phyloP scores from a whole-genome alignment of 2,888 invertebrate genomes.

The Cerastis leucographa region DNA sequence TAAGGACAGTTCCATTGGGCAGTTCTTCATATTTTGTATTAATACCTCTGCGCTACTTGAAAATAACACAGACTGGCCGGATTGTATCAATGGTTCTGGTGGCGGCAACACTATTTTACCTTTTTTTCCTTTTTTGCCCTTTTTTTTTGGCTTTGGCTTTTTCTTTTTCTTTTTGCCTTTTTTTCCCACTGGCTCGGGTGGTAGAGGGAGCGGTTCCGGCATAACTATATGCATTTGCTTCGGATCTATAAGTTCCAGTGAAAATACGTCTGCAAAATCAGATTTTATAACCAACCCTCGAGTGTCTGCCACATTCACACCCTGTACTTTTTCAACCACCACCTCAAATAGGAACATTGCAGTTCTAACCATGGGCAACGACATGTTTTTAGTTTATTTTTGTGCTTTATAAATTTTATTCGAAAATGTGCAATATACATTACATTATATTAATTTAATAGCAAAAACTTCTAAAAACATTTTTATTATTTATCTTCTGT shows the following conservation, averaged over 20 bases:
- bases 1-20: conserved; percentile 81
- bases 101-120: conserved; percentile 77
- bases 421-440: conserved; percentile 32
- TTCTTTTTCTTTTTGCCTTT: conserved; percentile 72
- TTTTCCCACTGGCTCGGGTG: conserved; percentile 83
- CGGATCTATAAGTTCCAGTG: conserved; percentile 86
- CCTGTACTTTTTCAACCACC: conserved; percentile 82
- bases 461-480: conserved; percentile 4
- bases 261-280: conserved; percentile 87
- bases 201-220: conserved; percentile 85
- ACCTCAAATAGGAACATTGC: conserved; percentile 88
- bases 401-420: conserved; percentile 57
- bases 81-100: conserved; percentile 84
- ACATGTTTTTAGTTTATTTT: conserved; percentile 72
- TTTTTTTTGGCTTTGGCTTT: conserved; percentile 76
- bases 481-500: conserved; percentile 16
- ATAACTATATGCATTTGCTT: conserved; percentile 86
- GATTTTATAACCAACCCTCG: conserved; percentile 81
- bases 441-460: conserved; percentile 35
- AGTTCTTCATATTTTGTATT: conserved; percentile 83
- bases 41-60: conserved; percentile 84
- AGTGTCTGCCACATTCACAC: conserved; percentile 79
- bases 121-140: conserved; percentile 76
- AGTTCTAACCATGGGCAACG: conserved; percentile 75
- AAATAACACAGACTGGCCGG: conserved; percentile 86